phyloP scores from a whole-genome alignment of 1,140 invertebrate genomes.

The Lordiphosa mommai region DNA sequence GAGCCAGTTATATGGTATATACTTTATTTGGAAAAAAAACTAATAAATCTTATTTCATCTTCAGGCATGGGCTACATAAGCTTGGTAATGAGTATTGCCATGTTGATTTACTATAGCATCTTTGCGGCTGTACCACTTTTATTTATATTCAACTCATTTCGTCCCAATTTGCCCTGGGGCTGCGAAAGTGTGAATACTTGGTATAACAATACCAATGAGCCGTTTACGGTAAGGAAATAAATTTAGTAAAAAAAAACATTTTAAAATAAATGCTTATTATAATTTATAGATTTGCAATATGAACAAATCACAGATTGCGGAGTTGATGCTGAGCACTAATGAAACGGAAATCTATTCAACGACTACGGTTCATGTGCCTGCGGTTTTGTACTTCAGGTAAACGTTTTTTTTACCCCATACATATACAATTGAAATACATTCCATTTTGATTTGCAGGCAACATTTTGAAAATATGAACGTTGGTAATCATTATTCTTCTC shows the following conservation, averaged over 20 bases:
- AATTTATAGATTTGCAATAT: conserved; percentile 34
- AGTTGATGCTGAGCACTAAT: background rate
- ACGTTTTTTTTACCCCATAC: background rate
- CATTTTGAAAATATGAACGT: conserved; percentile 15
- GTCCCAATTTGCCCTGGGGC: conserved; percentile 66
- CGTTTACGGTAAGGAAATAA: too few species aligned
- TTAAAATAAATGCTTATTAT: too few species aligned
- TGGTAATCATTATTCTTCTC: background rate
- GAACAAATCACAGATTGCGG: background rate
- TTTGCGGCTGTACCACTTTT: conserved; percentile 65
- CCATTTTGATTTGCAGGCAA: background rate
- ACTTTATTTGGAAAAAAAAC: too few species aligned
- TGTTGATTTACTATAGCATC: conserved; percentile 53
- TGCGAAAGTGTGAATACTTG: conserved; percentile 46
- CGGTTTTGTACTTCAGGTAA: conserved; percentile 59
- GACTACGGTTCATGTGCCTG: conserved; percentile 38
- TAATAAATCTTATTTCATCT: background rate
- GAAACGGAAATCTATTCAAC: background rate
- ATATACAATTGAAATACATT: background rate
- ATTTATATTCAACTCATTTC: conserved; percentile 50
- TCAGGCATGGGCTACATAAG: conserved; percentile 72
- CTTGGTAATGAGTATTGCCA: conserved; percentile 33
- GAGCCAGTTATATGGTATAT: too few species aligned
- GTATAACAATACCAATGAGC: background rate
- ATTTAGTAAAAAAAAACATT: too few species aligned